A percentile compares a stretch with the other conserved stretches of the same genome.
Evolutionary conservation across 2,113 vertebrate species (phyloP).

Genomic region (Taxidea taxus): DNA sequence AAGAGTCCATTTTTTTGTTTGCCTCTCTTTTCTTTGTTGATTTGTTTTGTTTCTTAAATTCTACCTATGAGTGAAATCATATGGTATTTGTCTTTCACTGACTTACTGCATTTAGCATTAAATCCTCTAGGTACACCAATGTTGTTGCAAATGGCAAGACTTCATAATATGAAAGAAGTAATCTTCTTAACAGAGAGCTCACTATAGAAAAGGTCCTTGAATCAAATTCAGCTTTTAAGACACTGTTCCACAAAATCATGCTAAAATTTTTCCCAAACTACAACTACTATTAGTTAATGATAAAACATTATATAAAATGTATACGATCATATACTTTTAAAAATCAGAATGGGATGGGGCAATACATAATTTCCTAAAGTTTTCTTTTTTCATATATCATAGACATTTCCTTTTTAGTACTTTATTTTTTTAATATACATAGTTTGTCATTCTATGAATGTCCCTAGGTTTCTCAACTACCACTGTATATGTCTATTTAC

Average conservation of each 20-base stretch:
- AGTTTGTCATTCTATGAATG: not conserved
- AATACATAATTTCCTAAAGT: not conserved
- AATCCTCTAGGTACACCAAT: not conserved
- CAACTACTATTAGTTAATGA: not conserved
- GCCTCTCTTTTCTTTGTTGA: not conserved
- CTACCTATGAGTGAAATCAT: not conserved
- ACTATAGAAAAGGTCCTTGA: not conserved
- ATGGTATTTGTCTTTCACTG: not conserved
- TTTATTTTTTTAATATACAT: not conserved
- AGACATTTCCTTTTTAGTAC: not conserved
- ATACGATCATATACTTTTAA: not conserved
- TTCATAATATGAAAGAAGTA: not conserved
- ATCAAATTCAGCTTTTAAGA: constrained; percentile 8
- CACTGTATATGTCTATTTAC: not conserved
- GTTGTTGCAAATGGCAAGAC: not conserved
- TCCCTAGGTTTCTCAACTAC: not conserved
- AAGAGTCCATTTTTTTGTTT: not conserved
- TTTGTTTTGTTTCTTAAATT: not conserved
- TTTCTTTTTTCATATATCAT: not conserved
- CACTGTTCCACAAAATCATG: not conserved
- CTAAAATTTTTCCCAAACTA: not conserved
- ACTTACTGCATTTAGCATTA: not conserved
- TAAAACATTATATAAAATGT: not conserved
- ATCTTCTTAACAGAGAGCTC: not conserved
- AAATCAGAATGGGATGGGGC: not conserved